Evolutionary conservation across 2,888 invertebrate species (phyloP).

Genomic region (Eilema sororculum): DNA sequence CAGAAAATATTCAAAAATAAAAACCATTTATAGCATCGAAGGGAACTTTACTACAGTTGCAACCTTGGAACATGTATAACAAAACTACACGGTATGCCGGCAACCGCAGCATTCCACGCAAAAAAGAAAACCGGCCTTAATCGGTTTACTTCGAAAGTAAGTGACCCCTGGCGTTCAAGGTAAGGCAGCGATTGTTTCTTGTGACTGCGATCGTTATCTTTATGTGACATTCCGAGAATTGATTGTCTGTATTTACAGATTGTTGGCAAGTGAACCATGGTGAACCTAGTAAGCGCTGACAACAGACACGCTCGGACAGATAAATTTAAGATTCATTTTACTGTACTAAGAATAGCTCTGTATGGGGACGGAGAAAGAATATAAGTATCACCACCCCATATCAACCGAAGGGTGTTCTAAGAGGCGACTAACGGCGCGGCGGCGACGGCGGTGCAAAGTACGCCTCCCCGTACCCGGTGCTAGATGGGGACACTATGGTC

Average conservation of each 20-base stretch:
- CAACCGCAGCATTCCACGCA: neutral
- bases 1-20: neutral
- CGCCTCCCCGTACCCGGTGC: too few relatives aligned
- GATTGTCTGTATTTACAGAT: neutral
- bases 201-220: neutral
- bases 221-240: constrained; percentile 11
- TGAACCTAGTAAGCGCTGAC: too few relatives aligned
- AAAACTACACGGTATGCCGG: neutral
- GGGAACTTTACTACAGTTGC: too few relatives aligned
- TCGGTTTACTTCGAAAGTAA: constrained; percentile 12
- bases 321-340: too few relatives aligned
- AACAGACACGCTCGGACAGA: too few relatives aligned
- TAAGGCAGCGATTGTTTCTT: constrained; percentile 6
- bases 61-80: neutral
- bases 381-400: too few relatives aligned
- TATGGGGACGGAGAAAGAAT: too few relatives aligned
- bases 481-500: too few relatives aligned
- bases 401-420: too few relatives aligned
- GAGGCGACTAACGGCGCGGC: too few relatives aligned
- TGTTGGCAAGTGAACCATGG: neutral
- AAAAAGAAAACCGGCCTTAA: constrained; percentile 3
- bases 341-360: too few relatives aligned
- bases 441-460: too few relatives aligned
- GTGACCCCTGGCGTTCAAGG: constrained; percentile 9
- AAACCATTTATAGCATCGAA: neutral